Percentiles rank a stretch among this genome's conserved stretches.
Conservation (phyloP, 2,888 invertebrate genomes). For the Drosophila birchii region DNA sequence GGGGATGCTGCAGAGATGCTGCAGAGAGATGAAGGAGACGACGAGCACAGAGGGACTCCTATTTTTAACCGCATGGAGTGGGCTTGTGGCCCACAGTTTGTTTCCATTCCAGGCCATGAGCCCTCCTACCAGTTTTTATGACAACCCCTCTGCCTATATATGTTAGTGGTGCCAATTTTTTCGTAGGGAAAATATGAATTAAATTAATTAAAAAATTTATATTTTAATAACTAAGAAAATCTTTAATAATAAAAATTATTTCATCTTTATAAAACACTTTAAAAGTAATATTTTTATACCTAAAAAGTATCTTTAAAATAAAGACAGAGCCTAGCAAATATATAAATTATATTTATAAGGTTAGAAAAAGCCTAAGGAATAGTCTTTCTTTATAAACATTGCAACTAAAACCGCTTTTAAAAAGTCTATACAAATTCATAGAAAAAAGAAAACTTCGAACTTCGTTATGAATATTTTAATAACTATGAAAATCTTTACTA, state of each 20-base stretch:
- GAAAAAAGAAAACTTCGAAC: no score
- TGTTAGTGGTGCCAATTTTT: slow-evolving; percentile 16
- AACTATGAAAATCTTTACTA: no score
- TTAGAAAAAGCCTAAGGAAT: not conserved
- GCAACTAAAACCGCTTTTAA: no score
- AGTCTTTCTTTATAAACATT: not conserved
- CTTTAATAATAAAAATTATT: not conserved
- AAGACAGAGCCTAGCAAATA: not conserved
- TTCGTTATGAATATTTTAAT: no score
- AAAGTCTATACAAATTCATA: no score
- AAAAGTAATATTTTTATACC: no score
- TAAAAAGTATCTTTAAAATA: not conserved
- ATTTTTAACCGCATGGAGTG: slow-evolving; percentile 58
- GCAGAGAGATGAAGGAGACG: slow-evolving; percentile 11
- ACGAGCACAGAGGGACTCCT: slow-evolving; percentile 17
- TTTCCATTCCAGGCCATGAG: slow-evolving; percentile 21
- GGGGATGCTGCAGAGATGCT: slow-evolving; percentile 4
- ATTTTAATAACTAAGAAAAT: not conserved
- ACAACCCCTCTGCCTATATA: not conserved
- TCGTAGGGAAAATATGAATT: not conserved
- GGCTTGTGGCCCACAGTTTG: slow-evolving; percentile 45
- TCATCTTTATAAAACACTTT: not conserved
- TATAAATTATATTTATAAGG: not conserved
- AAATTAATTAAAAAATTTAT: not conserved
- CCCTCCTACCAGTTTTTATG: not conserved